Conservation (phyloP, 2,888 invertebrate genomes). For the Auanema sp. region DNA sequence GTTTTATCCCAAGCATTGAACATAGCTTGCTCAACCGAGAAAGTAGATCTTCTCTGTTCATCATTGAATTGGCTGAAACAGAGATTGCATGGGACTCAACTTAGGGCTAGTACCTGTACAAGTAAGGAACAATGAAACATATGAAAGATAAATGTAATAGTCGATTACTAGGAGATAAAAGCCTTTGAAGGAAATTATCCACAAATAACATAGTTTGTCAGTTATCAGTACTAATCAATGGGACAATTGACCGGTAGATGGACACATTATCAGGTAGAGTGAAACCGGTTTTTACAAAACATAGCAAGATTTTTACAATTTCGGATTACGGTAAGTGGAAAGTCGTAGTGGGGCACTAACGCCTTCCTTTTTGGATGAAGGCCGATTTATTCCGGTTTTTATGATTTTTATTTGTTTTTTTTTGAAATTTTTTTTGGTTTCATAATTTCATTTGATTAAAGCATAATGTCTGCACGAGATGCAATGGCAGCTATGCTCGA, state of each 20-base stretch:
- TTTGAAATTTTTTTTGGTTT: neutral
- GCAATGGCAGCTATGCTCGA: constrained; percentile 59
- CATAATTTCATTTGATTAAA: neutral
- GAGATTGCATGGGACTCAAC: neutral
- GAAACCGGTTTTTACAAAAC: neutral
- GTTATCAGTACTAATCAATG: neutral
- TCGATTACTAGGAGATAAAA: constrained; percentile 36
- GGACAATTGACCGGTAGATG: no score
- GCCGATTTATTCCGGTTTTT: constrained; percentile 4
- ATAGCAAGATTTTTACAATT: neutral
- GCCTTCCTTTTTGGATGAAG: neutral
- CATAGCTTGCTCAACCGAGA: constrained; percentile 55
- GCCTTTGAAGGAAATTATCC: constrained; percentile 25
- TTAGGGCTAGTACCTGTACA: constrained; percentile 30
- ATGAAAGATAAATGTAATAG: constrained; percentile 32
- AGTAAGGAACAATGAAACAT: constrained; percentile 37
- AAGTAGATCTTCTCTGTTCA: constrained; percentile 51
- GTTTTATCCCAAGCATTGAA: constrained; percentile 58
- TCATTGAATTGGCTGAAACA: constrained; percentile 54
- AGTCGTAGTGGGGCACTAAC: neutral
- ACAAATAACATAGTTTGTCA: constrained; percentile 16
- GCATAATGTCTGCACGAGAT: constrained; percentile 42
- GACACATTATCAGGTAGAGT: no score
- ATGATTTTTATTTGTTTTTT: neutral
- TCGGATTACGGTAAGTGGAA: neutral